Conservation (phyloP, 2,888 invertebrate genomes). For the Lampropteryx suffumata region DNA sequence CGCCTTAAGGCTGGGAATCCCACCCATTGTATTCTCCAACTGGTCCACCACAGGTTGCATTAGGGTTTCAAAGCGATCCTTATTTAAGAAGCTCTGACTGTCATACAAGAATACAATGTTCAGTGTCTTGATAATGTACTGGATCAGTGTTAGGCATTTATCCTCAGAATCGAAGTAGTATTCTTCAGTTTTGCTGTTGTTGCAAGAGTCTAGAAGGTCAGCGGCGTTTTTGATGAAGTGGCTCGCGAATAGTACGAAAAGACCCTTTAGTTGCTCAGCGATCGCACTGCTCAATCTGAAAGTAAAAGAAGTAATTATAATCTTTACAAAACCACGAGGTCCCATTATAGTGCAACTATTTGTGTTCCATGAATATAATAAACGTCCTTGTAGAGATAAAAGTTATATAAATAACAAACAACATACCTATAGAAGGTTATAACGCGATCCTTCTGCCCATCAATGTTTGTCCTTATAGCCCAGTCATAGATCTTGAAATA, state of each 20-base stretch:
- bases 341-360: too few relatives aligned
- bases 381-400: too few relatives aligned
- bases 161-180: conserved; percentile 79
- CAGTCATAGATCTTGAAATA: conserved; percentile 94
- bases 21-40: conserved; percentile 89
- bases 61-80: conserved; percentile 91
- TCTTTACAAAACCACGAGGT: not conserved
- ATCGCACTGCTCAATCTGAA: conserved; percentile 88
- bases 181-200: conserved; percentile 81
- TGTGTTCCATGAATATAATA: too few relatives aligned
- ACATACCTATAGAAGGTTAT: conserved; percentile 91
- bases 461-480: conserved; percentile 86
- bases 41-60: conserved; percentile 96
- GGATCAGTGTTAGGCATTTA: conserved; percentile 85
- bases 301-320: conserved; percentile 7
- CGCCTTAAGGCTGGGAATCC: conserved; percentile 81
- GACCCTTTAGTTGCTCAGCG: conserved; percentile 91
- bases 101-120: conserved; percentile 91
- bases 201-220: conserved; percentile 86
- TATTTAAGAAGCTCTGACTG: conserved; percentile 91
- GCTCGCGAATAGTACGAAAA: conserved; percentile 95
- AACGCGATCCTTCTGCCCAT: conserved; percentile 84
- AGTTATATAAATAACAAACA: not conserved
- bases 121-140: conserved; percentile 89
- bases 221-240: conserved; percentile 93